Evolutionary conservation across 2,113 vertebrate species (phyloP), one percentile per base, ranked within the genome.

Genomic region (Corvus hawaiiensis): DNA sequence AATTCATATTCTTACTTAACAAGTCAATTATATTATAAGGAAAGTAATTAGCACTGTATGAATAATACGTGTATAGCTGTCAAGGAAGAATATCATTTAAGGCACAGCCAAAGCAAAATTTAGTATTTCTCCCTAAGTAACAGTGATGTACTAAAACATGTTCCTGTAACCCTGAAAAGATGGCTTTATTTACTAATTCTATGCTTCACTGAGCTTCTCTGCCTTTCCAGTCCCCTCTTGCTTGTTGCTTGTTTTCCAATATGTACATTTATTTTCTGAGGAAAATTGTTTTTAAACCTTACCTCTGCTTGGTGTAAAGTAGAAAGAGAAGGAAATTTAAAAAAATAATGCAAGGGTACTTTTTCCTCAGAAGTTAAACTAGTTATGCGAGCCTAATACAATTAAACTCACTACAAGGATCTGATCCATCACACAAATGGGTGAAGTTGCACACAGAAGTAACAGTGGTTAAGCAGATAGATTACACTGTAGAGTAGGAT

Each of bases 1-100:
- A 97, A 97, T 97, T 96, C 85, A 88, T 89, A 97, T 96, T 91
- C 94, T 82, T 84, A 84, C 96, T 90, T 94, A 96, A 97, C 94
- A 73, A 90, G 93, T 94, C 79, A 86, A 88, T 93, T 92, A 90
- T 51, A 79, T 63, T 94, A 66, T 91, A 86, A 94, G 89, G 71
- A 91, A 91, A 73, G 64, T 94, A 96, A 97, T 97, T 98, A 97
- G 93, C 74, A 54, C 43, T 89, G 68, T 94, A 96, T 96, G 92
- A 92, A 96, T 94, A 97, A 96, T 94, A 62, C 33, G 61, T 22
- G 7, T 48, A 48, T 76, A 84, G 90, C 74, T 97, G 74, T 67
- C 88, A 93, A 97, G 59, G 32, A 69, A 93, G 48, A 81, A 72
- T 64, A 93, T 49, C 5, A 15, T 96, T 97, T 84, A 93, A 96